These are phyloP conservation scores for Andrena marginata DNA, from an alignment of 2,888 invertebrate species.

Conservation along the genomic window DNA sequence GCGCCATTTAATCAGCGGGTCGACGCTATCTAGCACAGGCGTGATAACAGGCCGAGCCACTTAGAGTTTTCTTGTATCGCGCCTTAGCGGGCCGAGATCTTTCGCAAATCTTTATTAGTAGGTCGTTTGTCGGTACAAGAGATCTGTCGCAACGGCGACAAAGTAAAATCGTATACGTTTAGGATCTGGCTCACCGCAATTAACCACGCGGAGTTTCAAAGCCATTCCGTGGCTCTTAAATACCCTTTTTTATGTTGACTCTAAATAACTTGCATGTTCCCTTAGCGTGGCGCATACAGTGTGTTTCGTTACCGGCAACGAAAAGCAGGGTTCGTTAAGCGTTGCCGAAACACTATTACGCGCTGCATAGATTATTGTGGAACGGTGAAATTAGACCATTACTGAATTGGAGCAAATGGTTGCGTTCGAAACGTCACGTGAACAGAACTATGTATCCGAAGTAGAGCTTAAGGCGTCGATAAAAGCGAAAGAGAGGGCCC, in stretches of 20 bases:
- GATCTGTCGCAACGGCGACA: conserved; percentile 36
- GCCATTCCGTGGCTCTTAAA: background rate
- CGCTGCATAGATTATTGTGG: background rate
- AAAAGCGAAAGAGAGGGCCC: conserved; percentile 20
- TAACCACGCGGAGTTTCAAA: background rate
- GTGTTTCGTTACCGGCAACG: background rate
- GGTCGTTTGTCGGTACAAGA: conserved; percentile 16
- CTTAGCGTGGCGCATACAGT: background rate
- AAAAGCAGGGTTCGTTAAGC: background rate
- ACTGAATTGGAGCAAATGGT: conserved; percentile 67
- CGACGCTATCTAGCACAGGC: conserved; percentile 65
- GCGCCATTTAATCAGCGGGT: conserved; percentile 72
- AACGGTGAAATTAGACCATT: too few relatives aligned
- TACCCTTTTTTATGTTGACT: background rate
- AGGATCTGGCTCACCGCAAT: background rate
- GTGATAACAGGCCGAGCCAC: conserved; percentile 71
- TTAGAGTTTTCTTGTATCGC: conserved; percentile 63
- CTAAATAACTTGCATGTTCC: conserved; percentile 1
- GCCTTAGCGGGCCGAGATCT: conserved; percentile 35
- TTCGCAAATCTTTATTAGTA: conserved; percentile 56
- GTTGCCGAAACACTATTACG: background rate
- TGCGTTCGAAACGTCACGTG: conserved; percentile 42
- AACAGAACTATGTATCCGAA: conserved; percentile 62
- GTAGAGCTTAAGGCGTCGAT: conserved; percentile 48
- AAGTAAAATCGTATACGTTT: background rate